phyloP scores from a whole-genome alignment of 2,797 vertebrate species.

The Stomatorhinus walkeri region DNA sequence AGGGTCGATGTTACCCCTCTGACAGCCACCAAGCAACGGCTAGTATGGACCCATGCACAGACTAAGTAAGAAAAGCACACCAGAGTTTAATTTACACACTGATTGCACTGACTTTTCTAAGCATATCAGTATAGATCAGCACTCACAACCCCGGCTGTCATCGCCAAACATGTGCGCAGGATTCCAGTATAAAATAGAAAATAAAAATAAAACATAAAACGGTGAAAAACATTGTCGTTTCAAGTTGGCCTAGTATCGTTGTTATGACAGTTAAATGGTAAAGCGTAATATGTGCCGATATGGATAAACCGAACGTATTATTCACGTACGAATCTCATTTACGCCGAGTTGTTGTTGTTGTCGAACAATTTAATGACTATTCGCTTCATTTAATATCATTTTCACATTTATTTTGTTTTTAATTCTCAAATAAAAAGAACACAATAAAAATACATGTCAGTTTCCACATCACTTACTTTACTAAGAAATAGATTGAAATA shows the following conservation, averaged over 20 bases:
- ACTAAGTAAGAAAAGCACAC: constrained; percentile 2
- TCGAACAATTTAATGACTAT: not conserved
- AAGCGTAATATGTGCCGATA: not conserved
- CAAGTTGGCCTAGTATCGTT: not conserved
- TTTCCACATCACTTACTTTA: not conserved
- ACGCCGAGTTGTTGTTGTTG: not conserved
- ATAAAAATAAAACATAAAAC: not conserved
- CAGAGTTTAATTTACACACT: constrained; percentile 6
- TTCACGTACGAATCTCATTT: not conserved
- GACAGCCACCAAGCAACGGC: not conserved
- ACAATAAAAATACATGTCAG: not conserved
- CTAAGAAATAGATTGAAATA: not conserved
- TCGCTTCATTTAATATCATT: not conserved
- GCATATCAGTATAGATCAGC: not conserved
- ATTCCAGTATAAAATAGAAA: not conserved
- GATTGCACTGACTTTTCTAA: not conserved
- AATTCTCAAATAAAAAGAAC: not conserved
- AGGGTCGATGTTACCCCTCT: not conserved
- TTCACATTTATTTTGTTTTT: not conserved
- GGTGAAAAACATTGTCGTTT: not conserved
- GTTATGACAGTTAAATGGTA: not conserved
- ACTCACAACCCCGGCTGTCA: too few species aligned
- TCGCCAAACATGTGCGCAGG: not conserved
- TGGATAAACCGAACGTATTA: not conserved
- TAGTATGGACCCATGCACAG: not conserved